phyloP scores from a whole-genome alignment of 2,797 vertebrate genomes.

The Coccyzus lansbergi region DNA sequence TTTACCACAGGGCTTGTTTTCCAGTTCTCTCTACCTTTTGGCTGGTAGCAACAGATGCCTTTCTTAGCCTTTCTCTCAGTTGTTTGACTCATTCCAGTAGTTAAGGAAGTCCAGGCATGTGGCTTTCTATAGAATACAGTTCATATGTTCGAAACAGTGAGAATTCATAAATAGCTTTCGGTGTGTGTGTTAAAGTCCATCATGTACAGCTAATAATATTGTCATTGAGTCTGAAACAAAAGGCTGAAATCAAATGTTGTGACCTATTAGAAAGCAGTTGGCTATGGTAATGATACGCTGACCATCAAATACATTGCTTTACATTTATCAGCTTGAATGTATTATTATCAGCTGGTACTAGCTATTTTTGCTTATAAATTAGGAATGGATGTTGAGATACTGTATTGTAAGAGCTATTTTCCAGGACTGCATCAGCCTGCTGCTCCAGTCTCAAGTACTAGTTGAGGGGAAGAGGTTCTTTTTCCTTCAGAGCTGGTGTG shows the following conservation, averaged over 20 bases:
- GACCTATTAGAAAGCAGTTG: not conserved
- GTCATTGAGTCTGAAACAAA: not conserved
- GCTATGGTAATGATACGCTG: not conserved
- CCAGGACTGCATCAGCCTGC: not conserved
- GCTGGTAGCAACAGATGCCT: not conserved
- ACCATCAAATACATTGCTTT: not conserved
- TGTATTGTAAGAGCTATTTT: not conserved
- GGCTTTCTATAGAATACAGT: not conserved
- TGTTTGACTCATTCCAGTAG: not conserved
- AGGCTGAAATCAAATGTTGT: not conserved
- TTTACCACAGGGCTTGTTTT: not conserved
- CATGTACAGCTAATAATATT: not conserved
- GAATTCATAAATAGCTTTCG: not conserved
- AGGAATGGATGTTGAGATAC: not conserved
- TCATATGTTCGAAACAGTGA: not conserved
- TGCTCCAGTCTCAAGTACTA: not conserved
- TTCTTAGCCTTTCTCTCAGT: not conserved
- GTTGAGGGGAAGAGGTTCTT: not conserved
- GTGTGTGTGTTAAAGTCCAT: not conserved
- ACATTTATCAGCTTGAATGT: not conserved
- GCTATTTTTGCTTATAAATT: not conserved
- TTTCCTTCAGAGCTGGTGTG: not conserved
- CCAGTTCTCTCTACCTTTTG: not conserved
- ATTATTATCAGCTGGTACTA: not conserved
- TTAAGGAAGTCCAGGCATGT: not conserved